Conservation (phyloP, 2,113 vertebrate genomes). For the Colinus virginianus region DNA sequence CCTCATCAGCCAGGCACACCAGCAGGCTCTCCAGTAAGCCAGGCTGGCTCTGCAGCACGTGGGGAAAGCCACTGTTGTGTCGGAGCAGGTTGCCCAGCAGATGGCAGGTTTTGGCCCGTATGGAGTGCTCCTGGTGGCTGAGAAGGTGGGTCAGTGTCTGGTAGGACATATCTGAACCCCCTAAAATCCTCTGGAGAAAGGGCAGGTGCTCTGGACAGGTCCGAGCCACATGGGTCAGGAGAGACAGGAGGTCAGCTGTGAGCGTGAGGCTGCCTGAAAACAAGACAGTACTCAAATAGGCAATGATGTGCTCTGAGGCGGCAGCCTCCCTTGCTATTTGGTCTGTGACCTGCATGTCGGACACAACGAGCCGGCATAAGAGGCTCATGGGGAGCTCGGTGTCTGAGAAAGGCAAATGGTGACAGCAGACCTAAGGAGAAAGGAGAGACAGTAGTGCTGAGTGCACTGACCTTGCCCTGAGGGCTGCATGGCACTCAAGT, state of each 20-base stretch:
- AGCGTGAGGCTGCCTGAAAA: constrained; percentile 75
- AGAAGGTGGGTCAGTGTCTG: constrained; percentile 71
- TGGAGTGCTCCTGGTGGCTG: constrained; percentile 71
- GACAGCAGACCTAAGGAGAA: constrained; percentile 82
- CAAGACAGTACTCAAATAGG: constrained; percentile 68
- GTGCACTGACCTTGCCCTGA: not conserved
- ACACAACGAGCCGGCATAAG: constrained; percentile 84
- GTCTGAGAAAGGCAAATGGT: constrained; percentile 69
- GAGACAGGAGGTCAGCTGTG: constrained; percentile 83
- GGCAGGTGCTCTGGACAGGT: constrained; percentile 62
- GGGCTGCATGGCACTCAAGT: not conserved
- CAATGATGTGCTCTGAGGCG: constrained; percentile 23
- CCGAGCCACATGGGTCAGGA: constrained; percentile 81
- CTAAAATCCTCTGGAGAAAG: constrained; percentile 73
- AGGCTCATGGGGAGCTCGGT: constrained; percentile 87
- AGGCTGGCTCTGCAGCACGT: constrained; percentile 36
- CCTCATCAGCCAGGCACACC: constrained; percentile 66
- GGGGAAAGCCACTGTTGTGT: constrained; percentile 34
- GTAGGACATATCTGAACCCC: constrained; percentile 39
- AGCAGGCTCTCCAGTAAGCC: constrained; percentile 67
- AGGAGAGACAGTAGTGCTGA: not conserved
- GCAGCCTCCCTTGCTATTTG: constrained; percentile 74
- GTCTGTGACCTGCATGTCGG: constrained; percentile 71
- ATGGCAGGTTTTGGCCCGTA: constrained; percentile 84
- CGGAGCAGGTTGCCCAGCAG: constrained; percentile 84